Evolutionary conservation across 2,113 vertebrate genomes (phyloP), one percentile per base, ranked within the genome.

Genomic region (Protomyctophum bolini): DNA sequence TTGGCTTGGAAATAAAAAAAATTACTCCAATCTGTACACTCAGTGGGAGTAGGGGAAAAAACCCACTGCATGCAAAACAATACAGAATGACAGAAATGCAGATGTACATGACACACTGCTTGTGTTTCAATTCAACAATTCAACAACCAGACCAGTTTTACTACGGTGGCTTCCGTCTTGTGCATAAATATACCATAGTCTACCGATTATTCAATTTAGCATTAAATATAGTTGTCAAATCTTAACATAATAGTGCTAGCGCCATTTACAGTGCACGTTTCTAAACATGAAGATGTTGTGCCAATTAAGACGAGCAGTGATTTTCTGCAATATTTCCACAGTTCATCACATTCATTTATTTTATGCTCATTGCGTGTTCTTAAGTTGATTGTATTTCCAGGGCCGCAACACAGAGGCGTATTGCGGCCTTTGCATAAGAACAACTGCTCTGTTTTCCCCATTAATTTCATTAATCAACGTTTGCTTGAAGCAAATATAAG

Each of bases 401-500:
- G 33, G 3, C 33, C 33, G 3, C 33, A 41, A 21, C 2, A n/a
- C n/a, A n/a, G n/a, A 21, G 21, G 21, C 21, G 21, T 21, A 21
- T 21, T 41, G 33, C 33, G 3, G 33, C 33, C 33, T 41, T 6
- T 41, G 33, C 33, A 41, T 41, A 41, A 41, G 4, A 41, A 41
- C 33, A 41, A 41, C 33, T 41, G 33, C 33, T 41, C 33, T 41
- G 33, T 41, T 71, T 81, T 78, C 51, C 84, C 83, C 46, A 63
- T 41, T 41, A 41, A 41, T 41, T 41, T 41, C 33, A 41, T 41
- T 41, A 41, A 41, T 56, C 69, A 66, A 77, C 57, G 70, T 50
- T 45, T 66, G 14, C 70, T 84, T 54, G 45, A 56, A 72, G 76
- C 48, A 69, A 73, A 58, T 48, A 55, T 6, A 64, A n/a, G 63